A percentile compares a stretch with the other conserved stretches of the same genome.
These are phyloP conservation scores for Listronotus bonariensis DNA, from an alignment of 1,140 invertebrate genomes.

Conservation along the genomic window DNA sequence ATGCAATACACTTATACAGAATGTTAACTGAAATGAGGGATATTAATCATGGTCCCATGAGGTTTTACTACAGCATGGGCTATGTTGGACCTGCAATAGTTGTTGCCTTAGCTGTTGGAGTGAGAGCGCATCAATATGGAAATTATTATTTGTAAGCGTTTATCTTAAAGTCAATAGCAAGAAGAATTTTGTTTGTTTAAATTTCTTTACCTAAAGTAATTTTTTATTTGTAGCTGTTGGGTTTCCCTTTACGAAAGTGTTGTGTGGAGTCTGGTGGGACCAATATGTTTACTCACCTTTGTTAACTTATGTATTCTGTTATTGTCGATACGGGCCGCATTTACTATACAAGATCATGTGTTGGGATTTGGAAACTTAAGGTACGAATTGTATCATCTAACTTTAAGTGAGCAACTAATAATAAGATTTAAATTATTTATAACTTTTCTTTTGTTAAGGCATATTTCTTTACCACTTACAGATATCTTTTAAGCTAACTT, in stretches of 20 bases:
- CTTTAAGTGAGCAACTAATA: too few species aligned
- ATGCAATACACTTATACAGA: slow-evolving; percentile 89
- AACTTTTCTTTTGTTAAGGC: too few species aligned
- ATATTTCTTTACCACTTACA: too few species aligned
- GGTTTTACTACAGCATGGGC: slow-evolving; percentile 92
- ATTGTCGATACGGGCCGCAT: slow-evolving; percentile 85
- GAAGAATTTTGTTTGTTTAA: too few species aligned
- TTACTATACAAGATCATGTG: slow-evolving; percentile 87
- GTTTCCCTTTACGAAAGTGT: slow-evolving; percentile 90
- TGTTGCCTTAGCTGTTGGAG: slow-evolving; percentile 87
- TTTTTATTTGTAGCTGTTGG: slow-evolving; percentile 76
- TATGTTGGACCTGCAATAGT: slow-evolving; percentile 94
- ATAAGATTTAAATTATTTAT: too few species aligned
- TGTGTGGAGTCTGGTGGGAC: slow-evolving; percentile 89
- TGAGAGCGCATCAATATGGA: slow-evolving; percentile 94
- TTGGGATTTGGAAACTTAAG: slow-evolving; percentile 88
- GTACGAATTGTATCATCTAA: slow-evolving; percentile 58
- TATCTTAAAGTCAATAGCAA: too few species aligned
- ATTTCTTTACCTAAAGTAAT: too few species aligned
- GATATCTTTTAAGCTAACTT: too few species aligned
- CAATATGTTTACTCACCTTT: slow-evolving; percentile 76
- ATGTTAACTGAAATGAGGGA: slow-evolving; percentile 95
- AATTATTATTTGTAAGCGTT: slow-evolving; percentile 87
- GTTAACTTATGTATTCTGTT: slow-evolving; percentile 80
- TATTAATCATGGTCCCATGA: slow-evolving; percentile 93